A percentile compares a stretch with the other conserved stretches of the same genome.
Conservation (phyloP, 2,888 invertebrate genomes). For the Synanthedon formicaeformis region DNA sequence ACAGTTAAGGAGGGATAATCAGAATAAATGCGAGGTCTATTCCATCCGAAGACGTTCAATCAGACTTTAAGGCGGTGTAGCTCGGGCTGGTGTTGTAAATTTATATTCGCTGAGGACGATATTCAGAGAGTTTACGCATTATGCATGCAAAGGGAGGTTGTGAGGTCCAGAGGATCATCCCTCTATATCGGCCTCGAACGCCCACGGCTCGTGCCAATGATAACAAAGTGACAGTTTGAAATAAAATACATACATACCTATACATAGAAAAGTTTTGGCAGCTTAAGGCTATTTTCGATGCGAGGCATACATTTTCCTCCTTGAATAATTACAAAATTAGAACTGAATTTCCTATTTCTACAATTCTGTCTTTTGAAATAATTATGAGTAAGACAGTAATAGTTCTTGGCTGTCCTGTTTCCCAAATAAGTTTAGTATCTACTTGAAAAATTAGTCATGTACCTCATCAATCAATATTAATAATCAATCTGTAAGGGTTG, state of each 20-base stretch:
- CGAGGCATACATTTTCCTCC: no score
- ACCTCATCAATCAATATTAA: no score
- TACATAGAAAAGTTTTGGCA: background rate
- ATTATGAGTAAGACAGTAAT: background rate
- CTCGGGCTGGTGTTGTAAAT: slow-evolving; percentile 34
- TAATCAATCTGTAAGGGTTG: no score
- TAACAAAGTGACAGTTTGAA: background rate
- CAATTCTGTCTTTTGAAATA: background rate
- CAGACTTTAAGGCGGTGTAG: slow-evolving; percentile 34
- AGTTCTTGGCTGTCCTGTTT: no score
- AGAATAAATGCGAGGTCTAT: slow-evolving; percentile 40
- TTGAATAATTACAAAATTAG: no score
- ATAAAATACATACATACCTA: background rate
- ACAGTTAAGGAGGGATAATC: slow-evolving; percentile 35
- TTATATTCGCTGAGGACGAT: slow-evolving; percentile 47
- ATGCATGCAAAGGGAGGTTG: slow-evolving; percentile 44
- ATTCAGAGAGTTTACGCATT: slow-evolving; percentile 40
- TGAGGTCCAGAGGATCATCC: slow-evolving; percentile 29
- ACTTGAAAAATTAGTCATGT: no score
- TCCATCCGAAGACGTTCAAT: slow-evolving; percentile 36
- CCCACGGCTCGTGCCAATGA: background rate
- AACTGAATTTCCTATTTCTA: no score
- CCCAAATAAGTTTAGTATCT: no score
- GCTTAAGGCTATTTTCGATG: no score
- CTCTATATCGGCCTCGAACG: slow-evolving; percentile 1